Percentiles rank a stretch among this genome's conserved stretches.
Conservation (phyloP, 2,888 invertebrate genomes). For the Selenia dentaria region DNA sequence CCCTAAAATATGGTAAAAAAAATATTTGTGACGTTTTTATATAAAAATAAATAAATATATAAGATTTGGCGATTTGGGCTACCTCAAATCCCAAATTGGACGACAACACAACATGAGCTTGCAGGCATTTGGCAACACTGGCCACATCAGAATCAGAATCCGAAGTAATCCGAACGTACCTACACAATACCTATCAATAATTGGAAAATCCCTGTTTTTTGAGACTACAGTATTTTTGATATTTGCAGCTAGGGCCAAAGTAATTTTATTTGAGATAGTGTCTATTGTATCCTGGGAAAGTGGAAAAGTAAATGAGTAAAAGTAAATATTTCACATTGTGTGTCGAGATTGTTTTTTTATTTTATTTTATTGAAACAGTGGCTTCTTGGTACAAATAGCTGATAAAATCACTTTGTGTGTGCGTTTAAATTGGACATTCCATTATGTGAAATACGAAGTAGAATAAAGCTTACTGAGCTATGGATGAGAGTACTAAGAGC, state of each 20-base stretch:
- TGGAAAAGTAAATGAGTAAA: conserved; percentile 47
- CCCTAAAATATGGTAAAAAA: no score
- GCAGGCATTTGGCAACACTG: no score
- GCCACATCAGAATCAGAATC: conserved; percentile 47
- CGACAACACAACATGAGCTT: no score
- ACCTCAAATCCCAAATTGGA: no score
- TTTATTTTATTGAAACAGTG: conserved; percentile 76
- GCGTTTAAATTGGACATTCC: conserved; percentile 58
- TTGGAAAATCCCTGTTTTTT: conserved; percentile 44
- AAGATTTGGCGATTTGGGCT: no score
- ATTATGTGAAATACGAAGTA: conserved; percentile 76
- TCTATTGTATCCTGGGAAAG: conserved; percentile 43
- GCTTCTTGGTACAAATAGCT: conserved; percentile 79
- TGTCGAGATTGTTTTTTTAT: conserved; percentile 75
- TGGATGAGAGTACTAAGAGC: conserved; percentile 78
- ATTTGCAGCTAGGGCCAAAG: background rate
- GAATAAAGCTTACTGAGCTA: conserved; percentile 67
- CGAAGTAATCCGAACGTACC: no score
- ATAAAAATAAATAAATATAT: no score
- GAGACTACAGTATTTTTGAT: conserved; percentile 8
- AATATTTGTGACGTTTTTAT: no score
- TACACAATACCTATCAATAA: no score
- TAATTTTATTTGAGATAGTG: conserved; percentile 25
- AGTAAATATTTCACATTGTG: conserved; percentile 76
- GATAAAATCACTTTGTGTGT: conserved; percentile 67